Conservation (phyloP, 2,888 invertebrate genomes). For the Brenthis ino region DNA sequence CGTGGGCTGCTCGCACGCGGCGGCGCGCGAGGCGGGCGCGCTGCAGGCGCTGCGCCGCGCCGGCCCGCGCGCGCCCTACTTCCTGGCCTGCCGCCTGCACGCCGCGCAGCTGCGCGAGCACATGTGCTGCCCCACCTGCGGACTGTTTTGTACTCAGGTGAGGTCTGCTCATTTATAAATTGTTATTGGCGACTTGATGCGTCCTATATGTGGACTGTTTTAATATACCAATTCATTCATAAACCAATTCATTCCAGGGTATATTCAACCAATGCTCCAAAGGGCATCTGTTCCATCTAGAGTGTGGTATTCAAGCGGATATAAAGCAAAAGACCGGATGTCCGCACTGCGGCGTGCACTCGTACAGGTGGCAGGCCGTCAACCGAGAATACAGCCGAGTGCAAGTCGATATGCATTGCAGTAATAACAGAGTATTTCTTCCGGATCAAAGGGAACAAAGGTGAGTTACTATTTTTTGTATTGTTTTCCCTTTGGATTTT, state of each 20-base stretch:
- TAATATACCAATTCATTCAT: neutral
- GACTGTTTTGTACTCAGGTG: conserved; percentile 94
- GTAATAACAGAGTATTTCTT: conserved; percentile 64
- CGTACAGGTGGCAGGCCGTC: conserved; percentile 63
- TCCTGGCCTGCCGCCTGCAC: conserved; percentile 91
- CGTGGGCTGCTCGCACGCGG: conserved; percentile 91
- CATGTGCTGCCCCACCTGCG: conserved; percentile 94
- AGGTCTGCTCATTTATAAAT: neutral
- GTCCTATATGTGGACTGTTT: too few species aligned
- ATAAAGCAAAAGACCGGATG: conserved; percentile 58
- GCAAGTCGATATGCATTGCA: conserved; percentile 64
- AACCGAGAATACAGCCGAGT: conserved; percentile 51
- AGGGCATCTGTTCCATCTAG: conserved; percentile 91
- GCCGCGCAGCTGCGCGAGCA: conserved; percentile 88
- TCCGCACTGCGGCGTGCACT: conserved; percentile 73
- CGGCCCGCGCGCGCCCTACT: conserved; percentile 89
- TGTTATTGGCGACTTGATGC: too few species aligned
- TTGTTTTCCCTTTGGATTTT: neutral
- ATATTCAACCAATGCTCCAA: conserved; percentile 90
- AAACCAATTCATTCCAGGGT: conserved; percentile 79
- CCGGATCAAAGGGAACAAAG: conserved; percentile 74
- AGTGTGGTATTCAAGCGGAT: conserved; percentile 84
- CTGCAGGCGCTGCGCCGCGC: conserved; percentile 84
- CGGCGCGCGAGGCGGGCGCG: conserved; percentile 63
- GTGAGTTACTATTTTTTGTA: conserved; percentile 46